These are phyloP conservation scores for Callionymus lyra DNA, from an alignment of 2,113 vertebrate species.

Conservation along the genomic window DNA sequence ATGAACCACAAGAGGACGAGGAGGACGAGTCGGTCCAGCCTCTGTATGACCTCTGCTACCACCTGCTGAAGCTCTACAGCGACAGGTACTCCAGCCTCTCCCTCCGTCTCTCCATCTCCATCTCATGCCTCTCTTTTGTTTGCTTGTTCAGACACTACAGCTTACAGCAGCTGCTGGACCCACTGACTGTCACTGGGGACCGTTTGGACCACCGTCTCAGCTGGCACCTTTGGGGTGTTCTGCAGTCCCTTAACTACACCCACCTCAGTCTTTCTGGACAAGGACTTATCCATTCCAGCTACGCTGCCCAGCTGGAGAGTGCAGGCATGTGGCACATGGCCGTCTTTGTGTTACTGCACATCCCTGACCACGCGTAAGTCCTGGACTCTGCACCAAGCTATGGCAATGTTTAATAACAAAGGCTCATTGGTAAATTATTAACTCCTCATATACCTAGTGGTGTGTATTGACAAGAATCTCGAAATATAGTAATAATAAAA, in stretches of 20 bases:
- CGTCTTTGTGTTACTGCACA: slow-evolving; percentile 82
- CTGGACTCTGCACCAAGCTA: too few species aligned
- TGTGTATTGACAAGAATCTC: not conserved
- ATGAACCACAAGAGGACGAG: slow-evolving; percentile 31
- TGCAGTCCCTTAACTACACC: slow-evolving; percentile 80
- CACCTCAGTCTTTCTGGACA: slow-evolving; percentile 73
- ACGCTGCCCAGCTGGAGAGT: slow-evolving; percentile 86
- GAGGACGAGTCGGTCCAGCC: slow-evolving; percentile 48
- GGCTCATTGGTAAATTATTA: too few species aligned
- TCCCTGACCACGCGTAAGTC: slow-evolving; percentile 69
- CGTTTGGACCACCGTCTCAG: slow-evolving; percentile 86
- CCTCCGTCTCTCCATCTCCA: not conserved
- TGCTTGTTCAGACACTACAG: slow-evolving; percentile 73
- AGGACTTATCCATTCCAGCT: slow-evolving; percentile 79
- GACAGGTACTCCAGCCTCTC: slow-evolving; percentile 71
- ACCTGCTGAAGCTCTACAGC: slow-evolving; percentile 90
- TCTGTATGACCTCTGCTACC: slow-evolving; percentile 86
- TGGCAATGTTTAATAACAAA: too few species aligned
- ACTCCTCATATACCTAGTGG: too few species aligned
- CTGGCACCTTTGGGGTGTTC: slow-evolving; percentile 93
- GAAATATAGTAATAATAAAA: too few species aligned
- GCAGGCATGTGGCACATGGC: slow-evolving; percentile 89
- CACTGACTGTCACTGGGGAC: slow-evolving; percentile 75
- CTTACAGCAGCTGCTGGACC: slow-evolving; percentile 83
- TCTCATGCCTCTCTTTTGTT: not conserved